Base-by-base conservation (phyloP, 2,113 vertebrate genomes). In the Hippocampus barbouri region DNA sequence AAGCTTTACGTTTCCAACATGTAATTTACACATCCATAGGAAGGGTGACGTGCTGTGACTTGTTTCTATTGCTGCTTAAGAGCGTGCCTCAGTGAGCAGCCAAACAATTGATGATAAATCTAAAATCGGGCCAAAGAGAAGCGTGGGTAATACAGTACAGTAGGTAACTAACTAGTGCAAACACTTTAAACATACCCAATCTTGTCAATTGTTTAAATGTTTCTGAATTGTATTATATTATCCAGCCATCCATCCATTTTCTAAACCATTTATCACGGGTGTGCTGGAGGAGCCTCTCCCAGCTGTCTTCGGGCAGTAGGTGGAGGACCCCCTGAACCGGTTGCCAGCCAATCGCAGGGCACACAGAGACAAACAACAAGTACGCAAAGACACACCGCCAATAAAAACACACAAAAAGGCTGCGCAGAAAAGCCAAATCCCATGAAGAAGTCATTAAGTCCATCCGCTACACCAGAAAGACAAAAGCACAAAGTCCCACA, bases 371-470 rank as follows among this genome's bases (percentile, higher is more conserved):
- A 56, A 56, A 75, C 20, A 53, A 64, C 73, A 75, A 69, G 68
- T 76, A 20, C 47, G 64, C 73, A 75, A 69, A 73, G 59, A 65
- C 38, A 79, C 43, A 69, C 65, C 80, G 80, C 63, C 53, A 68
- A 60, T 3, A 57, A 10, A 70, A 27, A 80, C 47, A 73, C 62
- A 54, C 2, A 30, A 53, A 18, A 64, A 66, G 61, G 70, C 51
- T 59, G 68, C 76, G 72, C 49, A 73, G 69, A 68, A 27, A 18
- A 38, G 68, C 73, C 12, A 78, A 66, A 74, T 80, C 71, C 76
- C 84, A 73, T 56, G 67, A 82, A 80, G 81, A 81, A 82, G 70
- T 79, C 38, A 83, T 81, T 83, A 78, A 74, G 77, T 83, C 79
- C 78, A 80, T 76, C 45, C 61, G 51, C 57, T 6, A 71, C 16